Percentiles rank a stretch among this genome's conserved stretches.
These are phyloP conservation scores for Cotesia congregata DNA, from an alignment of 2,888 invertebrate species.

Conservation along the genomic window DNA sequence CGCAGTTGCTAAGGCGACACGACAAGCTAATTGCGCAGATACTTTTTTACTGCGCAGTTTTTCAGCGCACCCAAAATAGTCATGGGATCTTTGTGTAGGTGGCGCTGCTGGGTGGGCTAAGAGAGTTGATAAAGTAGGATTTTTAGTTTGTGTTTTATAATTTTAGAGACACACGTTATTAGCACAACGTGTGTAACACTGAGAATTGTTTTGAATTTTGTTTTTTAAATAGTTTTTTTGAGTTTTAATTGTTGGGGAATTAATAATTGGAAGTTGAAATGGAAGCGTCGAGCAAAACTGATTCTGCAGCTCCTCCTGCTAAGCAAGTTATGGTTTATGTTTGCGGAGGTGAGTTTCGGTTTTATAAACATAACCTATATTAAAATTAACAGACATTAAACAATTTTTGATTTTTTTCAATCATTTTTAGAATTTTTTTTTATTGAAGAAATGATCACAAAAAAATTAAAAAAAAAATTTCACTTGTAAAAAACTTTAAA, in stretches of 20 bases:
- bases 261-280: conserved; percentile 35
- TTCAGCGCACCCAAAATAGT: background rate
- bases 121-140: too few relatives aligned
- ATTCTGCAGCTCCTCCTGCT: conserved; percentile 71
- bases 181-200: background rate
- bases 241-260: background rate
- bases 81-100: background rate
- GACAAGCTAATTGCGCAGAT: background rate
- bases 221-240: background rate
- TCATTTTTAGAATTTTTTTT: too few relatives aligned
- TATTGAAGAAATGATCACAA: too few relatives aligned
- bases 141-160: too few relatives aligned
- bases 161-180: background rate
- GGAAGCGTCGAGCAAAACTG: conserved; percentile 75
- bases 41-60: background rate
- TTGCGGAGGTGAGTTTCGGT: conserved; percentile 82
- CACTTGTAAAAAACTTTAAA: too few relatives aligned
- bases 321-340: conserved; percentile 95
- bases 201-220: background rate
- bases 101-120: background rate
- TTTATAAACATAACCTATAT: background rate
- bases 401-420: too few relatives aligned
- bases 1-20: conserved; percentile 49
- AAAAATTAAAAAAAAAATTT: too few relatives aligned
- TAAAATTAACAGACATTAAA: too few relatives aligned